A percentile compares a stretch with the other conserved stretches of the same genome.
Conservation (phyloP, 2,797 vertebrate genomes). For the Sebastes oblongus region DNA sequence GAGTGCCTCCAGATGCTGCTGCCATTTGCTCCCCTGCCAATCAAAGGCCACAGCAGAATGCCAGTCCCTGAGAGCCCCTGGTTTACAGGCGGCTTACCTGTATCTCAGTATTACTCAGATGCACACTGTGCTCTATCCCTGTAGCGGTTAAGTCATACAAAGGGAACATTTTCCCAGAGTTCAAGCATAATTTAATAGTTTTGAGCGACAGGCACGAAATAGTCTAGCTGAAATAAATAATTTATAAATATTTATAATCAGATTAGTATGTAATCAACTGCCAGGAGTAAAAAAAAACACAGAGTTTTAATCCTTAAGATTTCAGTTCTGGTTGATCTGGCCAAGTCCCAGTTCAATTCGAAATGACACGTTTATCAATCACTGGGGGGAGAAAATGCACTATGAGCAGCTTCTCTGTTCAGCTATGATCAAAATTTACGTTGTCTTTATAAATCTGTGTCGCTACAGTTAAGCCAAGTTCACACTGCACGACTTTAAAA, state of each 20-base stretch:
- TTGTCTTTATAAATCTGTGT: background rate
- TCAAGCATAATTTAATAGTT: background rate
- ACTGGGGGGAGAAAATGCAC: background rate
- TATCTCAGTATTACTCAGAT: conserved; percentile 29
- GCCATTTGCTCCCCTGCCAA: conserved; percentile 80
- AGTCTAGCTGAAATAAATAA: background rate
- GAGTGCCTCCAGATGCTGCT: conserved; percentile 70
- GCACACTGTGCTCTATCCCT: conserved; percentile 6
- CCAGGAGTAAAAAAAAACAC: background rate
- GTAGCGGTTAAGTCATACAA: conserved; percentile 6
- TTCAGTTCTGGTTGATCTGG: background rate
- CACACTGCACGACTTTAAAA: no score
- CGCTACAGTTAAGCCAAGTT: background rate
- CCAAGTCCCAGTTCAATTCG: background rate
- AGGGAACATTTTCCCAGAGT: background rate
- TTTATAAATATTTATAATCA: background rate
- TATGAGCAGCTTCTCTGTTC: background rate
- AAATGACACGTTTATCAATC: background rate
- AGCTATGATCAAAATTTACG: background rate
- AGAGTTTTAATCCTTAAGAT: background rate
- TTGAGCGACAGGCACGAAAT: background rate
- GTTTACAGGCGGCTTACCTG: conserved; percentile 50
- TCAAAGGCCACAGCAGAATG: conserved; percentile 69
- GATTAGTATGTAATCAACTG: background rate
- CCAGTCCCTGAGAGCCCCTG: conserved; percentile 57